Base-by-base conservation (phyloP, 2,113 vertebrate species). In the Gopherus flavomarginatus region DNA sequence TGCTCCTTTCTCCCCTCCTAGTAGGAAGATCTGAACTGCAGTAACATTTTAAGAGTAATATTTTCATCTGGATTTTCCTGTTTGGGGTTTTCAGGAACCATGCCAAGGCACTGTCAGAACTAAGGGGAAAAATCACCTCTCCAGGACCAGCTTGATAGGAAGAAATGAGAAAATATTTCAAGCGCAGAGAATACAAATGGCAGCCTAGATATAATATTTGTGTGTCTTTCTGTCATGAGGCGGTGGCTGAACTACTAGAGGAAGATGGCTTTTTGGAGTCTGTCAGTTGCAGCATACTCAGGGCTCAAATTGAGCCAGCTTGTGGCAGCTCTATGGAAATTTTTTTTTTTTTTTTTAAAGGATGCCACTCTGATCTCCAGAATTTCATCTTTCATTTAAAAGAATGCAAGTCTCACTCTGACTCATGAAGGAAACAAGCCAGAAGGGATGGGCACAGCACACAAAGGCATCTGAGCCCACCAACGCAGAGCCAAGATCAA, bases 121-220 rank as follows among this genome's bases (percentile, higher is more conserved):
- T 44, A 90, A 80, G 38, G 85, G 56, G 44, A 35, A 81, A 87
- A 87, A 42, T 3, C 2, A 3, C 1, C 21, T 49, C 21, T 3
- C 42, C 85, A 81, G 53, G 0, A 0, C 3, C 52, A 62, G 62
- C 53, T 80, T 4, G 3, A 31, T 6, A 65, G 72, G 22, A 44
- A 47, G 35, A 6, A 72, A 44, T 0, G 0, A n/a, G 29, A 6
- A 35, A 82, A 75, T 27, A 42, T 54, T 44, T 72, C 7, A 65
- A 57, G 57, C 6, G 0, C 3, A 3, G 5, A 16, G 6, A 82
- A 27, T n/a, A 6, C 2, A 0, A 0, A 10, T 0, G 5, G 65
- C 85, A 26, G 2, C 5, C 0, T 6, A 0, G 42, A 19, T 79
- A 72, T 56, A 44, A 22, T 54, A 62, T 65, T 5, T 69, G 4